phyloP scores from a whole-genome alignment of 2,888 invertebrate species.

The Trichopria drosophilae region DNA sequence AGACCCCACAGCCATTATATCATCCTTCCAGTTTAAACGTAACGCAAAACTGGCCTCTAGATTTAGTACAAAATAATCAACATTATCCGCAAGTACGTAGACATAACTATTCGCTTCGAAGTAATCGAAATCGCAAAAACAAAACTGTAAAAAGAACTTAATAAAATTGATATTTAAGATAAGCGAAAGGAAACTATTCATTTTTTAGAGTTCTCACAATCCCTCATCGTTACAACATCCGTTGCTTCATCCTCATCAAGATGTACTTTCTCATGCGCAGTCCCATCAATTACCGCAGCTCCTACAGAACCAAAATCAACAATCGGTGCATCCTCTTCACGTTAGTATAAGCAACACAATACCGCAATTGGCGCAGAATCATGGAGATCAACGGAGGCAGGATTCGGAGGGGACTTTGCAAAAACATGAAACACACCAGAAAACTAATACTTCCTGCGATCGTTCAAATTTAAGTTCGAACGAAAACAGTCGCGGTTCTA shows the following conservation, averaged over 20 bases:
- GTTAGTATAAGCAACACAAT: conserved; percentile 38
- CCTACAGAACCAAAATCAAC: conserved; percentile 41
- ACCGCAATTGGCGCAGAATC: conserved; percentile 37
- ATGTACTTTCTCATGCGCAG: conserved; percentile 37
- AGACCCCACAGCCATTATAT: conserved; percentile 42
- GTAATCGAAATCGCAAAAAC: neutral
- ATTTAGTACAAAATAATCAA: conserved; percentile 52
- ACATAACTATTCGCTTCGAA: neutral
- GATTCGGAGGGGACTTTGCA: too few species aligned
- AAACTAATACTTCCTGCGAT: too few species aligned
- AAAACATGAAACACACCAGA: too few species aligned
- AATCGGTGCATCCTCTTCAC: conserved; percentile 36
- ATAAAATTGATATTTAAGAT: neutral
- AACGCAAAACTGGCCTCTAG: conserved; percentile 53
- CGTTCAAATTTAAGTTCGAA: conserved; percentile 41
- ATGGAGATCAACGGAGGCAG: conserved; percentile 14
- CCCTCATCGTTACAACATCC: conserved; percentile 30
- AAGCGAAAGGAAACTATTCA: conserved; percentile 1
- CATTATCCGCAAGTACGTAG: conserved; percentile 49
- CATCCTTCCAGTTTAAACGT: conserved; percentile 45
- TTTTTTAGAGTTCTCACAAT: conserved; percentile 38
- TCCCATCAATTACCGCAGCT: conserved; percentile 45
- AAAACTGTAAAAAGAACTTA: conserved; percentile 1
- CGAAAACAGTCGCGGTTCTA: conserved; percentile 44
- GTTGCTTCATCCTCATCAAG: conserved; percentile 31